phyloP scores from a whole-genome alignment of 2,797 vertebrate genomes.

The Tachyglossus aculeatus region DNA sequence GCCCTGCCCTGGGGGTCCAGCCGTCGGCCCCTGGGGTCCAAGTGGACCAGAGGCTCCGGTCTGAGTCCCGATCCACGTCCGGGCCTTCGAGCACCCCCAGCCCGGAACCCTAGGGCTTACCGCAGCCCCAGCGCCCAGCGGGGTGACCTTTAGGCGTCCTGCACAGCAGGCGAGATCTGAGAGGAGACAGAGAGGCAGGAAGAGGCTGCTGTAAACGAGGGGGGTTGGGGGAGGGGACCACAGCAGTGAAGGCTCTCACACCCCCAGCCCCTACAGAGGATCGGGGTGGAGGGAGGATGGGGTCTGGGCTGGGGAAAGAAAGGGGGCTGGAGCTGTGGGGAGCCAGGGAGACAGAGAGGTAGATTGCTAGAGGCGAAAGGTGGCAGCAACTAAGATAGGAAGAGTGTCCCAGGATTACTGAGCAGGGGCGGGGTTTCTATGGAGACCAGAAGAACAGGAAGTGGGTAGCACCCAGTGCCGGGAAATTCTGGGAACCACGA shows the following conservation, averaged over 20 bases:
- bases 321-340: neutral
- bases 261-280: too few species aligned
- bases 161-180: neutral
- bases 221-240: too few species aligned
- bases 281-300: too few species aligned
- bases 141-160: neutral
- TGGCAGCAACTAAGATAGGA: conserved; percentile 11
- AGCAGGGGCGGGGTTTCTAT: conserved; percentile 40
- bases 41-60: too few species aligned
- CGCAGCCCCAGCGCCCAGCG: neutral
- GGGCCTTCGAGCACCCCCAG: too few species aligned
- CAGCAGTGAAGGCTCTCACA: too few species aligned
- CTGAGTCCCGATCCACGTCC: too few species aligned
- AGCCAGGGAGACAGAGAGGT: neutral
- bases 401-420: conserved; percentile 12
- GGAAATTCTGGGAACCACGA: neutral
- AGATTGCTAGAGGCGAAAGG: neutral
- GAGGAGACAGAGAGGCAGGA: neutral
- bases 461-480: neutral
- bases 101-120: neutral
- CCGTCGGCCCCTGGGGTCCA: too few species aligned
- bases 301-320: too few species aligned
- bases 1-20: too few species aligned
- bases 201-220: neutral
- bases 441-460: conserved; percentile 51